Conservation (phyloP, 2,888 invertebrate genomes). For the Fragum sueziense region DNA sequence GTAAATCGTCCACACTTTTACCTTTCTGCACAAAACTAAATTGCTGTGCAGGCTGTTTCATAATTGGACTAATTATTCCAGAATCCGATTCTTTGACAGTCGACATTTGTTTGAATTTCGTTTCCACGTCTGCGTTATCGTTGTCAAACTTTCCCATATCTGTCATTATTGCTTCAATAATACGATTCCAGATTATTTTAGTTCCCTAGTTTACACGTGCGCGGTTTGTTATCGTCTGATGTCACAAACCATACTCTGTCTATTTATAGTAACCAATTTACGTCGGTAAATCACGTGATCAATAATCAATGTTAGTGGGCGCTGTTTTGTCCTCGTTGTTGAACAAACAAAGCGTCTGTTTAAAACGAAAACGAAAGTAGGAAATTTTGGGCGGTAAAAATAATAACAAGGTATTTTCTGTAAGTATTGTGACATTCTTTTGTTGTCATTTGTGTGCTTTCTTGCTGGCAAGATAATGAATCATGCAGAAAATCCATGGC, state of each 20-base stretch:
- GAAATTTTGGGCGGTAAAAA: conserved; percentile 12
- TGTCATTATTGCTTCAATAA: conserved; percentile 90
- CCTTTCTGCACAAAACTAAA: neutral
- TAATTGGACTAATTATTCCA: conserved; percentile 28
- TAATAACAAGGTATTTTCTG: neutral
- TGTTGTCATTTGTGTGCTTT: neutral
- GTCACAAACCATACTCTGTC: neutral
- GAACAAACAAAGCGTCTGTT: conserved; percentile 5
- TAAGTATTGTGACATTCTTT: neutral
- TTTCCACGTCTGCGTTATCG: conserved; percentile 47
- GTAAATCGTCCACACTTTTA: conserved; percentile 39
- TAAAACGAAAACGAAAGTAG: conserved; percentile 20
- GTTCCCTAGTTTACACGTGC: neutral
- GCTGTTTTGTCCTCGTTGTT: neutral
- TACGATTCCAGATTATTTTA: neutral
- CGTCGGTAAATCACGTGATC: conserved; percentile 1
- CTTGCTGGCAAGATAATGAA: too few relatives aligned
- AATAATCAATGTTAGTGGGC: conserved; percentile 17
- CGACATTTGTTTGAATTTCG: conserved; percentile 66
- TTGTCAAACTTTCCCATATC: neutral
- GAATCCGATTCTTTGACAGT: conserved; percentile 85
- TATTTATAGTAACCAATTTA: conserved; percentile 12
- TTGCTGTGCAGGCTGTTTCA: conserved; percentile 24
- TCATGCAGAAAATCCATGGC: too few relatives aligned
- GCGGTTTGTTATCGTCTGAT: neutral